These are phyloP conservation scores for Intellagama lesueurii DNA, from an alignment of 2,797 vertebrate species.

Conservation along the genomic window DNA sequence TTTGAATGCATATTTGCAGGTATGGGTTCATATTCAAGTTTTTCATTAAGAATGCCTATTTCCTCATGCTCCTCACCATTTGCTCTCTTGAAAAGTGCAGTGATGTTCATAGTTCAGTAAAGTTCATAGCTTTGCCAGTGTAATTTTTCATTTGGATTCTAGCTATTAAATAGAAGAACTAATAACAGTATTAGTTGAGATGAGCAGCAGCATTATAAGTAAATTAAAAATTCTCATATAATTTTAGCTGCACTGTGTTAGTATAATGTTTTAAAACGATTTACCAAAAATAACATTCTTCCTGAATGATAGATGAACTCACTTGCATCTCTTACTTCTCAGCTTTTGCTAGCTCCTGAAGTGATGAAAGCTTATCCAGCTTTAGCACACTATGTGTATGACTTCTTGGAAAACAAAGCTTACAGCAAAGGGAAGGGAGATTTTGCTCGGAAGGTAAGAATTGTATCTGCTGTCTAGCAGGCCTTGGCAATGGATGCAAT, in stretches of 20 bases:
- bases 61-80: neutral
- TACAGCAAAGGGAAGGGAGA: conserved; percentile 99
- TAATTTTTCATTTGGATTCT: too few relatives aligned
- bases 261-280: neutral
- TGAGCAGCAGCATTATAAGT: neutral
- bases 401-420: conserved; percentile 98
- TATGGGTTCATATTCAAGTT: conserved; percentile 63
- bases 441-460: conserved; percentile 94
- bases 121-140: neutral
- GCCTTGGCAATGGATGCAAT: neutral
- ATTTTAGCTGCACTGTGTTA: neutral
- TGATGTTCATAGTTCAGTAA: neutral
- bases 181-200: neutral
- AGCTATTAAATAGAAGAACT: neutral
- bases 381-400: conserved; percentile 88
- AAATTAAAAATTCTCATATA: neutral
- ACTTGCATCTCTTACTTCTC: conserved; percentile 45
- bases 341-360: conserved; percentile 95
- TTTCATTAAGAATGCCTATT: conserved; percentile 1
- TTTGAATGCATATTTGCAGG: conserved; percentile 97
- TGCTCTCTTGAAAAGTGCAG: neutral
- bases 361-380: conserved; percentile 94
- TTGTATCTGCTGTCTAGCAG: neutral
- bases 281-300: conserved; percentile 10
- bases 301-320: conserved; percentile 3